Conservation (phyloP, 2,113 vertebrate species). For the Xerus inauris region DNA sequence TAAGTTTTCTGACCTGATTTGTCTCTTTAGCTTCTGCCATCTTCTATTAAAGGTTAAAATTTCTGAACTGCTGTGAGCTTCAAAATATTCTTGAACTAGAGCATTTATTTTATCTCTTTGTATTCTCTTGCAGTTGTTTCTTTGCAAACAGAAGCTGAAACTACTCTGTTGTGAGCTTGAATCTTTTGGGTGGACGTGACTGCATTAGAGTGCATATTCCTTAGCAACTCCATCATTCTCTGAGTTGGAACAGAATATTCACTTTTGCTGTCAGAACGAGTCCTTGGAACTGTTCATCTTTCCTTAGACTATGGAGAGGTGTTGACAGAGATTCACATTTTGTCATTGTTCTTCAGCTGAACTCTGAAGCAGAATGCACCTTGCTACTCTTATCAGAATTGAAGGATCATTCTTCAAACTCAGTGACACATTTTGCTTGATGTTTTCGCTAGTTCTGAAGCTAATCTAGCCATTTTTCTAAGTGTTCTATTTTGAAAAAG, state of each 20-base stretch:
- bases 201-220: conserved; percentile 44
- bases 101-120: conserved; percentile 77
- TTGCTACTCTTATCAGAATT: background rate
- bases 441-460: background rate
- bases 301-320: conserved; percentile 90
- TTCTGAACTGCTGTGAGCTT: conserved; percentile 96
- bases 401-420: background rate
- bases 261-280: conserved; percentile 71
- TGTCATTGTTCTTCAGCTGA: conserved; percentile 85
- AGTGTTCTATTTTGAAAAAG: background rate
- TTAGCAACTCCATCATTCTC: conserved; percentile 28
- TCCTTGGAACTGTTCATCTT: conserved; percentile 85
- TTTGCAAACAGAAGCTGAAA: conserved; percentile 56
- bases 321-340: conserved; percentile 90
- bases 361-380: background rate
- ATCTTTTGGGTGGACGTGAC: background rate
- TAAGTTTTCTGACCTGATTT: conserved; percentile 89
- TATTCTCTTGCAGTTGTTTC: conserved; percentile 67
- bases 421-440: background rate
- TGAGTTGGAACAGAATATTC: conserved; percentile 73
- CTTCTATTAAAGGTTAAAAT: conserved; percentile 95
- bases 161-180: conserved; percentile 2
- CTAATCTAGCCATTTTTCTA: background rate
- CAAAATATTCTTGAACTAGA: conserved; percentile 95
- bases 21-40: conserved; percentile 90